These are phyloP conservation scores for Drosophila lacteicornis DNA, from an alignment of 1,140 invertebrate genomes.

Conservation along the genomic window DNA sequence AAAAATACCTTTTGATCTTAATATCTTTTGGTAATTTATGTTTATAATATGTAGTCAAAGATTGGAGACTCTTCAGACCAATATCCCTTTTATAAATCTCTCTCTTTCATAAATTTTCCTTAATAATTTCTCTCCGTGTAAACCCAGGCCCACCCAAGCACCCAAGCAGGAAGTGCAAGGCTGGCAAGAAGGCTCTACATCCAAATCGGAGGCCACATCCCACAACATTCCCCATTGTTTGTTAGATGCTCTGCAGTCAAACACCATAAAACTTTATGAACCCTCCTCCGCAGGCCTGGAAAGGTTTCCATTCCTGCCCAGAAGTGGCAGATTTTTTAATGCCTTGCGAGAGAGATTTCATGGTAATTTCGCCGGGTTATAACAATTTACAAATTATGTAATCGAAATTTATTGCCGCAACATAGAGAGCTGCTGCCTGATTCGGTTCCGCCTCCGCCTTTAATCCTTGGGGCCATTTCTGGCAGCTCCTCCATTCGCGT, in stretches of 20 bases:
- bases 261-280: slow-evolving; percentile 76
- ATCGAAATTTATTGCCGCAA: slow-evolving; percentile 75
- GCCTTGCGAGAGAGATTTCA: slow-evolving; percentile 78
- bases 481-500: slow-evolving; percentile 34
- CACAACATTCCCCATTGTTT: slow-evolving; percentile 49
- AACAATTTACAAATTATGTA: slow-evolving; percentile 82
- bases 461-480: slow-evolving; percentile 25
- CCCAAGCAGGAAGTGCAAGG: slow-evolving; percentile 63
- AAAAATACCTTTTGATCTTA: too few relatives aligned
- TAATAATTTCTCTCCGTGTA: not conserved
- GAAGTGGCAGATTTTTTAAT: slow-evolving; percentile 79
- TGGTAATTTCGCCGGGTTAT: slow-evolving; percentile 80
- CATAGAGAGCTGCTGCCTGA: slow-evolving; percentile 17
- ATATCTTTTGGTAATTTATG: too few relatives aligned
- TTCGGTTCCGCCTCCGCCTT: not conserved
- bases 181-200: slow-evolving; percentile 8
- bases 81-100: too few relatives aligned
- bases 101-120: too few relatives aligned
- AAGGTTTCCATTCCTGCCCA: slow-evolving; percentile 26
- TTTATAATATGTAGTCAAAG: not conserved
- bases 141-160: slow-evolving; percentile 21
- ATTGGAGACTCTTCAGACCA: too few relatives aligned
- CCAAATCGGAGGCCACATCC: slow-evolving; percentile 20
- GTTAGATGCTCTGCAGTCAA: slow-evolving; percentile 57
- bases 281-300: slow-evolving; percentile 8